Percentiles rank a stretch among this genome's conserved stretches.
phyloP scores from a whole-genome alignment of 2,888 invertebrate species.

The Catocala fraxini region DNA sequence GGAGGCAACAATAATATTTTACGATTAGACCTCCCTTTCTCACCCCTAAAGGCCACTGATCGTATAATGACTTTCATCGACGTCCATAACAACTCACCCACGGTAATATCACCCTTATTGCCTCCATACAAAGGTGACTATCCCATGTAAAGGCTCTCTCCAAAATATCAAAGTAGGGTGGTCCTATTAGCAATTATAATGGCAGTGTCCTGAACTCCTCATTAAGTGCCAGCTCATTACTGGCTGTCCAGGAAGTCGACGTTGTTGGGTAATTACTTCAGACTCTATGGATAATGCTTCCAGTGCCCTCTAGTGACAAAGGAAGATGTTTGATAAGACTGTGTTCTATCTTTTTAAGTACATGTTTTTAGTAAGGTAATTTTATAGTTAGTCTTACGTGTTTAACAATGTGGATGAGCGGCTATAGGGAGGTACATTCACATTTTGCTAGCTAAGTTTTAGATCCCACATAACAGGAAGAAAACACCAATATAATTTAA shows the following conservation, averaged over 20 bases:
- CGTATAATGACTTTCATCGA: constrained; percentile 53
- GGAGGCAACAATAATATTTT: constrained; percentile 63
- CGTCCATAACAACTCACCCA: constrained; percentile 41
- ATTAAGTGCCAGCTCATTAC: constrained; percentile 79
- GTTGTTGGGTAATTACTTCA: constrained; percentile 48
- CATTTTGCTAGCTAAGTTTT: too few relatives aligned
- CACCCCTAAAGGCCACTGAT: constrained; percentile 49
- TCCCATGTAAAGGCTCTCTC: constrained; percentile 33
- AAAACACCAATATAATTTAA: too few relatives aligned
- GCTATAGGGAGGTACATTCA: too few relatives aligned
- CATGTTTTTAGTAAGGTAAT: too few relatives aligned
- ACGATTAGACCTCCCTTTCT: constrained; percentile 57
- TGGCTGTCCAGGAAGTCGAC: constrained; percentile 29
- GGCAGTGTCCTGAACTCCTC: constrained; percentile 57
- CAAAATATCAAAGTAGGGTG: constrained; percentile 65
- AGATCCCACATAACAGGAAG: too few relatives aligned
- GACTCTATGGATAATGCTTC: constrained; percentile 27
- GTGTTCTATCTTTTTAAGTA: too few relatives aligned
- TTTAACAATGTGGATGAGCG: too few relatives aligned
- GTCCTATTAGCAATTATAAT: constrained; percentile 83
- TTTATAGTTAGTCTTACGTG: too few relatives aligned
- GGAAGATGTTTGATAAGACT: too few relatives aligned
- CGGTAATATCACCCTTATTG: constrained; percentile 38
- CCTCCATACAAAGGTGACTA: constrained; percentile 10
- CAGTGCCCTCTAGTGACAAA: too few relatives aligned